Evolutionary conservation across 1,140 invertebrate genomes (phyloP), one percentile per base, ranked within the genome.

Genomic region (Philopotamus ludificatus): DNA sequence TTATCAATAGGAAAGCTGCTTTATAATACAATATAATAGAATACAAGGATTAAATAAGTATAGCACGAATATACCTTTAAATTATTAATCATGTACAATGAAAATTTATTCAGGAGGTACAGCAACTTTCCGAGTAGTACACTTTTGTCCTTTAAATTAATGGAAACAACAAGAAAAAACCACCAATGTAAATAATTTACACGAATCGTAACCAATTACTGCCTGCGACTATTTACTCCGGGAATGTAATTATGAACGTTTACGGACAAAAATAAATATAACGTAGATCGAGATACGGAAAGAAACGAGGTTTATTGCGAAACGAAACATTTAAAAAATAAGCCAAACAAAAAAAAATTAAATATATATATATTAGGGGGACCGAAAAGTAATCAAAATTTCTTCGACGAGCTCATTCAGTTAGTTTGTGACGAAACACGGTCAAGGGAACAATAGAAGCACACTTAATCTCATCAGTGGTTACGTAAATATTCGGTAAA

Each of bases 21-120:
- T 68, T 22, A 67, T 55, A 62, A 63, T 39, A 63, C 15, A 18
- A 18, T 50, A 63, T 67, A 67, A 58, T 62, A 42, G 20, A 44
- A 63, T 63, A 45, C 42, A 42, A 60, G 34, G 66, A 64, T 59
- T 60, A 68, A 65, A 68, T 68, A 65, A 65, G 42, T 68, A 50
- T 61, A 65, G 67, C 67, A 67, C 62, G 53, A 62, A 39, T 63
- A 10, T 53, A 62, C 42, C 26, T 65, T 49, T 51, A 45, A 34
- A 62, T 62, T 59, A 53, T 68, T 51, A 60, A 22, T 26, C 23
- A 45, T 1, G 53, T 63, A 57, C 59, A 66, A 49, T 54, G 39
- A 25, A 61, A 61, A 34, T 50, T 55, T 54, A 26, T 26, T 41
- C 18, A 55, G 50, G 26, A n/a, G 51, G n/a, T 63, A 57, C 44